Evolutionary conservation across 2,888 invertebrate genomes (phyloP).

Genomic region (Hydraecia micacea): DNA sequence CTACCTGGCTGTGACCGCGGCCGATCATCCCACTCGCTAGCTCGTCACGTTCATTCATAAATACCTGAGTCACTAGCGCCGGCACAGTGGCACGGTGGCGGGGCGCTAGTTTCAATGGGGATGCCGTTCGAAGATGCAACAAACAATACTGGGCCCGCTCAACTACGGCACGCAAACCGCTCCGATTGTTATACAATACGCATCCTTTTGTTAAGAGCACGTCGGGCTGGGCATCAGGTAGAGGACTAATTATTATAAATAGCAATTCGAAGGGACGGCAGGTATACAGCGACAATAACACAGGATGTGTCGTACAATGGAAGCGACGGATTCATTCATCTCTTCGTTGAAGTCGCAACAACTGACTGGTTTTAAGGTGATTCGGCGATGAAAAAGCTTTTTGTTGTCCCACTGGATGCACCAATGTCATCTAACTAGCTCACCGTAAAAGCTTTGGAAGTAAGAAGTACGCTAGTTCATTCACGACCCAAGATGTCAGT

Average conservation of each 20-base stretch:
- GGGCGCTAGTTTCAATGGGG: constrained; percentile 78
- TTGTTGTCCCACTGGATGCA: constrained; percentile 13
- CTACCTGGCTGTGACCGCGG: constrained; percentile 88
- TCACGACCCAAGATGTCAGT: background rate
- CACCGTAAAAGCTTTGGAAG: constrained; percentile 8
- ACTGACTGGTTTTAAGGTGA: constrained; percentile 49
- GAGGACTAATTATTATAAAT: constrained; percentile 84
- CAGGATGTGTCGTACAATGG: constrained; percentile 85
- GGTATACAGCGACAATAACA: constrained; percentile 82
- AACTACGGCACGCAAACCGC: constrained; percentile 79
- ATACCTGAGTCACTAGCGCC: constrained; percentile 83
- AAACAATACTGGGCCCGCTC: constrained; percentile 75
- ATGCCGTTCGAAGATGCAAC: constrained; percentile 70
- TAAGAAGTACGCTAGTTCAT: constrained; percentile 7
- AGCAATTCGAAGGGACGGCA: constrained; percentile 78
- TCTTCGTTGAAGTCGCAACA: constrained; percentile 55
- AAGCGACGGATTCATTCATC: constrained; percentile 69
- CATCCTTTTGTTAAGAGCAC: constrained; percentile 84
- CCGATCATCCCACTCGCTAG: constrained; percentile 83
- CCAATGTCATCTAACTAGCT: background rate
- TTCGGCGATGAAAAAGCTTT: constrained; percentile 45
- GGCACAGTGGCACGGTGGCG: constrained; percentile 66
- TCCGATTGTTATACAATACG: constrained; percentile 82
- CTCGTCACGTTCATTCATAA: constrained; percentile 90
- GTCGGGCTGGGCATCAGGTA: constrained; percentile 84